A percentile compares a stretch with the other conserved stretches of the same genome.
phyloP scores from a whole-genome alignment of 2,113 vertebrate genomes.

The Spea multiplicata region DNA sequence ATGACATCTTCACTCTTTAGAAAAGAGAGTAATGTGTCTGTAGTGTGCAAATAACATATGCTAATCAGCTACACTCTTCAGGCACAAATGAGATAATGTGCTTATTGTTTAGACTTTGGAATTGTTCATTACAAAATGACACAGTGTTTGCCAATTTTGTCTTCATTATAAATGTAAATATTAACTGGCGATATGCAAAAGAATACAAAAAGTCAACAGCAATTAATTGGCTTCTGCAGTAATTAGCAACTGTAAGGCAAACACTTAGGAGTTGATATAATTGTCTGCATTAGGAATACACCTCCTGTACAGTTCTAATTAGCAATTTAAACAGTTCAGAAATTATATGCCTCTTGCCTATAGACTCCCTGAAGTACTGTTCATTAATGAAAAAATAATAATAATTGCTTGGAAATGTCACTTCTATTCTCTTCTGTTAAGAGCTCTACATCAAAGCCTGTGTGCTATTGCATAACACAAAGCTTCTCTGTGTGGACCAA shows the following conservation, averaged over 20 bases:
- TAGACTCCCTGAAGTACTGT: conserved; percentile 86
- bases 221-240: conserved; percentile 87
- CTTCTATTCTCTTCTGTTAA: conserved; percentile 80
- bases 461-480: conserved; percentile 63
- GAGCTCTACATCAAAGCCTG: conserved; percentile 77
- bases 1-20: conserved; percentile 65
- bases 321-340: conserved; percentile 90
- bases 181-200: conserved; percentile 84
- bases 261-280: conserved; percentile 82
- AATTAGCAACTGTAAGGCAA: conserved; percentile 88
- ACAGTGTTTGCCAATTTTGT: conserved; percentile 90
- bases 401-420: conserved; percentile 81
- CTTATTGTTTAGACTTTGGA: conserved; percentile 85
- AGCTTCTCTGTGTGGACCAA: conserved; percentile 61
- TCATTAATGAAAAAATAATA: conserved; percentile 76
- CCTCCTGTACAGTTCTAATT: conserved; percentile 87
- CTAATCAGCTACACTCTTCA: conserved; percentile 80
- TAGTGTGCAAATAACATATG: conserved; percentile 73
- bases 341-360: conserved; percentile 89
- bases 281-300: conserved; percentile 84
- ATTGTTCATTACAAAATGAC: conserved; percentile 89
- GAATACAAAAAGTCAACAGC: conserved; percentile 89
- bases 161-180: conserved; percentile 92
- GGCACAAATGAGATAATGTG: conserved; percentile 80
- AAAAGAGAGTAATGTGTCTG: conserved; percentile 70